These are phyloP conservation scores for Synergus japonicus DNA, from an alignment of 2,888 invertebrate genomes.

Conservation along the genomic window DNA sequence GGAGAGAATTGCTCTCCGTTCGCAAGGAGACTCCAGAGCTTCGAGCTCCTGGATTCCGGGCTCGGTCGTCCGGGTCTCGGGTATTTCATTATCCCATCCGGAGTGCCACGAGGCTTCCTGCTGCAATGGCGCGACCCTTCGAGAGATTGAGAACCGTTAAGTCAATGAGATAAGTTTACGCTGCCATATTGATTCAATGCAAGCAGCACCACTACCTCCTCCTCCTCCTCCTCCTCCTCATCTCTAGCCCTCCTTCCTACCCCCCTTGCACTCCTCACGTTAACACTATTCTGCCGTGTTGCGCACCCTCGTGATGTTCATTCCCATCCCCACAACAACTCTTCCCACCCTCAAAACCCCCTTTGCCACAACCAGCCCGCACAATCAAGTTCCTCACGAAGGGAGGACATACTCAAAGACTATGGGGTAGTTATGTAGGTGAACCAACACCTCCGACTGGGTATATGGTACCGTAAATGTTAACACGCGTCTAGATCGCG, in stretches of 20 bases:
- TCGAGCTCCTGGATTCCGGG: slow-evolving; percentile 43
- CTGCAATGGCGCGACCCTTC: slow-evolving; percentile 49
- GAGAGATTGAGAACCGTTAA: slow-evolving; percentile 59
- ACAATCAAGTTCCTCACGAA: slow-evolving; percentile 30
- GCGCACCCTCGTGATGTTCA: slow-evolving; percentile 30
- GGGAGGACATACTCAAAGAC: slow-evolving; percentile 35
- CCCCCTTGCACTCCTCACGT: background rate
- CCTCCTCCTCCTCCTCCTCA: background rate
- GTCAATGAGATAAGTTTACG: slow-evolving; percentile 69
- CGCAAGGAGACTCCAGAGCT: slow-evolving; percentile 47
- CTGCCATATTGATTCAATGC: slow-evolving; percentile 66
- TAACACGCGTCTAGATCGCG: background rate
- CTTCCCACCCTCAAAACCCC: slow-evolving; percentile 3
- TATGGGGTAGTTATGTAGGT: background rate
- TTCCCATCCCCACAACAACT: slow-evolving; percentile 4
- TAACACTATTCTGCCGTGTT: slow-evolving; percentile 33
- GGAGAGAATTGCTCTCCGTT: slow-evolving; percentile 42
- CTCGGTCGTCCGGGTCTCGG: slow-evolving; percentile 52
- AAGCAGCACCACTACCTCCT: slow-evolving; percentile 39
- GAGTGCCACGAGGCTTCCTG: slow-evolving; percentile 50
- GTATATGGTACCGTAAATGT: background rate
- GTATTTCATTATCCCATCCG: slow-evolving; percentile 70
- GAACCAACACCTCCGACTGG: background rate
- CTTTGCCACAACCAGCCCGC: slow-evolving; percentile 39
- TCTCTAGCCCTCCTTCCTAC: no score